Percentiles rank a stretch among this genome's conserved stretches.
These are phyloP conservation scores for Paradisaea rubra DNA, from an alignment of 2,113 vertebrate species.

Conservation along the genomic window DNA sequence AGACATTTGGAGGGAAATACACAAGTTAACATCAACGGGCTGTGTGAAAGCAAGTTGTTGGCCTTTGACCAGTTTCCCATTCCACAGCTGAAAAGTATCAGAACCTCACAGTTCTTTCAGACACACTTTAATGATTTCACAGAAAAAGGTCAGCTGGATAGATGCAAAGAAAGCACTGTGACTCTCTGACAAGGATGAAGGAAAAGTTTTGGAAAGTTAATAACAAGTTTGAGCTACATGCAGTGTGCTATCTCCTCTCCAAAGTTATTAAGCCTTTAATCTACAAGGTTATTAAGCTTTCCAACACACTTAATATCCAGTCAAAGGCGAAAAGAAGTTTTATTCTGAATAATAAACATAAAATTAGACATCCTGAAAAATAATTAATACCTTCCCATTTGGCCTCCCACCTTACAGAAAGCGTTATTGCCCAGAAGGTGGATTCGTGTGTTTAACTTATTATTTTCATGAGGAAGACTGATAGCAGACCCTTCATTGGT, in stretches of 20 bases:
- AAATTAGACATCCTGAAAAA: background rate
- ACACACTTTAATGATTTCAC: background rate
- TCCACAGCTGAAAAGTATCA: background rate
- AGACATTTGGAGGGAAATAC: background rate
- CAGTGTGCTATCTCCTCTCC: background rate
- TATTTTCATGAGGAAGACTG: background rate
- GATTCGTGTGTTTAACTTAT: background rate
- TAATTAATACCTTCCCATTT: background rate
- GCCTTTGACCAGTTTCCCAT: background rate
- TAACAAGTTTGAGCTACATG: background rate
- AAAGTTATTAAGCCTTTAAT: background rate
- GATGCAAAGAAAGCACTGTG: background rate
- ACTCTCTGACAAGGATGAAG: background rate
- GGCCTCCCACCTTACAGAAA: background rate
- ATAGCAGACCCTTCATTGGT: background rate
- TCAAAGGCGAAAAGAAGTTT: background rate
- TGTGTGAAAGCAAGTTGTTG: accelerated
- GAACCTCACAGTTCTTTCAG: background rate
- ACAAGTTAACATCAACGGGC: background rate
- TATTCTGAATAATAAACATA: background rate
- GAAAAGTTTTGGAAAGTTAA: background rate
- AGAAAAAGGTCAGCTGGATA: background rate
- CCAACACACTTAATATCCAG: background rate
- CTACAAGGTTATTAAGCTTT: background rate
- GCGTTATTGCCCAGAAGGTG: background rate